These are phyloP conservation scores for Megalops atlanticus DNA, from an alignment of 2,113 vertebrate species.

Conservation along the genomic window DNA sequence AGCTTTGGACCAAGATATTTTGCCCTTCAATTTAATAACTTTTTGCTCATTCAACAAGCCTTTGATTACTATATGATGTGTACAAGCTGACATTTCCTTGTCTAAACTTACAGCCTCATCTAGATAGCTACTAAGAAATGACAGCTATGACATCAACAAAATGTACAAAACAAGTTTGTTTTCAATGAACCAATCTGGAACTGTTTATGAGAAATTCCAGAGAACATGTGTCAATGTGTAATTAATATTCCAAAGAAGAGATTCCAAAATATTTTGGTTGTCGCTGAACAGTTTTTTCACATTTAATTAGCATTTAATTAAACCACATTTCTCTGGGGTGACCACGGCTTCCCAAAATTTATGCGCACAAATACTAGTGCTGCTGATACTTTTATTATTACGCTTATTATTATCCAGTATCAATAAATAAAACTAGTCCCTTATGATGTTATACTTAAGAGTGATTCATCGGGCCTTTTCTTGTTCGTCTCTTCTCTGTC, in stretches of 20 bases:
- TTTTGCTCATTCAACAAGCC: neutral
- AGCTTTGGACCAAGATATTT: constrained; percentile 31
- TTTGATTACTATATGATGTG: neutral
- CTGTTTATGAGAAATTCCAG: neutral
- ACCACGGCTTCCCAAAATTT: neutral
- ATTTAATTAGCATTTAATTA: constrained; percentile 11
- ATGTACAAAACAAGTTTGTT: neutral
- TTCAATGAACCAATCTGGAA: neutral
- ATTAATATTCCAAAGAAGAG: neutral
- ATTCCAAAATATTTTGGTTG: constrained; percentile 29
- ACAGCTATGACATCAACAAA: neutral
- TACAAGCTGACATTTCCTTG: neutral
- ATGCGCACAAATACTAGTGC: neutral
- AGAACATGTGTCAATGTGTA: neutral
- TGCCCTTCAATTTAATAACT: neutral
- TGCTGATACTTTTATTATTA: neutral
- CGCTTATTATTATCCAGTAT: neutral
- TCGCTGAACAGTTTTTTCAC: neutral
- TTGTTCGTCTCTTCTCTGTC: neutral
- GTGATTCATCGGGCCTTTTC: neutral
- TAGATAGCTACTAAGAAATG: neutral
- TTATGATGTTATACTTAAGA: neutral
- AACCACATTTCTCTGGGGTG: neutral
- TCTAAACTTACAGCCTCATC: neutral
- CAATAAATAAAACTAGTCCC: neutral